Base-by-base conservation (phyloP, 1,140 invertebrate species). In the Euglossa dilemma region DNA sequence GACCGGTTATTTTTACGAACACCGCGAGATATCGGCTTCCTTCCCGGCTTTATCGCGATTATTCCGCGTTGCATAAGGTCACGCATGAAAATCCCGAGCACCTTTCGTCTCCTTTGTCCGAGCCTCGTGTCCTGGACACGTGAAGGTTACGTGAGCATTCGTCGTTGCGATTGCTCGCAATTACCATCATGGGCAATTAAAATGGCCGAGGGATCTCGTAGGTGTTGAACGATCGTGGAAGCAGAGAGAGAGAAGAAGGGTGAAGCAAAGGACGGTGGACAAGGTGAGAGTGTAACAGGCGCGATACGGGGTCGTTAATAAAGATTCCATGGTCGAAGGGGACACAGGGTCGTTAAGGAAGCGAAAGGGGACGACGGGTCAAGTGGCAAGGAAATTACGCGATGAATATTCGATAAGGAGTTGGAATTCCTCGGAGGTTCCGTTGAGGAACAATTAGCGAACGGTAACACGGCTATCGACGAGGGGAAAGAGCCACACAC, bases 341-440 rank as follows among this genome's bases (percentile, higher is more conserved):
- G 36, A 36, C 36, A 25, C 72, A 67, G 0, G 43, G 36, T 50
- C 23, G 23, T 61, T 63, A 28, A 47, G 52, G 23, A 74, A 78
- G 63, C 25, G 45, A 61, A 50, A 63, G 45, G 47, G n/a, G 59
- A 25, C 59, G 47, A 56, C 47, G 14, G 66, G 56, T 87, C 54
- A 61, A 63, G 12, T 59, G 75, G 54, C 43, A 72, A 75, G 67
- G 59, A 78, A 67, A 69, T 75, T 74, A 36, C 12, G 16, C n/a
- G 75, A 86, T 83, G 59, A 84, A 87, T 84, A 80, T 84, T 73
- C 77, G 72, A 87, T 83, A 66, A 69, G 76, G 54, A 9, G n/a
- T 11, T 23, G 52, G 43, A 45, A 36, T 43, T 16, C 25, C 18
- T 9, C 11, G 11, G 6, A 25, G 45, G 56, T 64, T 25, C 43